phyloP scores from a whole-genome alignment of 2,888 invertebrate genomes.

The Ochropleura leucogaster region DNA sequence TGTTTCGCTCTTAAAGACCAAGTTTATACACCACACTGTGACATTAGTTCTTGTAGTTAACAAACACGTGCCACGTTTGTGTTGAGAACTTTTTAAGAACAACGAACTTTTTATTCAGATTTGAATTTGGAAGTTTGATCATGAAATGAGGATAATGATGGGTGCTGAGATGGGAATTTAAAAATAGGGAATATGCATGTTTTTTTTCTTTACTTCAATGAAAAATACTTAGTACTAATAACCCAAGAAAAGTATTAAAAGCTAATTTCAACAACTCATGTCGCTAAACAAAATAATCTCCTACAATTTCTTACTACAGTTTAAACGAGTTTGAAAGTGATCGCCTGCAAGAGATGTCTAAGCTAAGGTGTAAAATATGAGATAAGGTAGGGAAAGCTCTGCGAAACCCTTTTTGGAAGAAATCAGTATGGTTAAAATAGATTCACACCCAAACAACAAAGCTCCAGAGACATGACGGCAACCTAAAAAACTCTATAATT shows the following conservation, averaged over 20 bases:
- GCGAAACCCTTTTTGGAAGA: too few species aligned
- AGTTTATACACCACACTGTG: constrained; percentile 44
- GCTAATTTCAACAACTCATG: too few species aligned
- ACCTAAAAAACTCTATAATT: background rate
- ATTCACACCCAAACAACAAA: background rate
- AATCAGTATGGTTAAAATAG: background rate
- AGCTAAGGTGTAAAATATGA: background rate
- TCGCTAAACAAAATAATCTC: too few species aligned
- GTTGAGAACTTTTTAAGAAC: constrained; percentile 4
- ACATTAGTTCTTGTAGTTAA: constrained; percentile 31
- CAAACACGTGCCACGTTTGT: constrained; percentile 53
- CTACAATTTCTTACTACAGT: too few species aligned
- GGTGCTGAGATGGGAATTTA: background rate
- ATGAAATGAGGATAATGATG: background rate
- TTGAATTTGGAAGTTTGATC: background rate
- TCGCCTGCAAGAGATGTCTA: background rate
- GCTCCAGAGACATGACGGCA: background rate
- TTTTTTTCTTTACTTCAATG: too few species aligned
- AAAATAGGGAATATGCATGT: too few species aligned
- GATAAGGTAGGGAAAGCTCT: background rate
- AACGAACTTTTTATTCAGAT: constrained; percentile 7
- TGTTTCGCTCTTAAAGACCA: constrained; percentile 72
- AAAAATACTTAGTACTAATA: too few species aligned
- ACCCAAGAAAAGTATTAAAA: too few species aligned
- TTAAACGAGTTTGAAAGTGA: background rate